A percentile compares a stretch with the other conserved stretches of the same genome.
phyloP scores from a whole-genome alignment of 1,140 invertebrate species.

The Hycleus cichorii region DNA sequence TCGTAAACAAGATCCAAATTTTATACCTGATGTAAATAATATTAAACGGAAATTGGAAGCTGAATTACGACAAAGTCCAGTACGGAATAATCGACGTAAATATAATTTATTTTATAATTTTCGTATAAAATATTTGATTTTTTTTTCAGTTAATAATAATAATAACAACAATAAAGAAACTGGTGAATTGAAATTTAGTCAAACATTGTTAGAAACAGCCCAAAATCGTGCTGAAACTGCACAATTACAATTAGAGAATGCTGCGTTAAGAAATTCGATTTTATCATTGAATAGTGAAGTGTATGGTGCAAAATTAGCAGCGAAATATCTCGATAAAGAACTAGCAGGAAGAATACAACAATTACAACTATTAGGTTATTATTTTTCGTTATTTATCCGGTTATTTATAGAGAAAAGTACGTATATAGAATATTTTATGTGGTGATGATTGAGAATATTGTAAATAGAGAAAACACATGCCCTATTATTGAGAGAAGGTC shows the following conservation, averaged over 20 bases:
- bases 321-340: slow-evolving; percentile 82
- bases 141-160: slow-evolving; percentile 11
- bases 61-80: slow-evolving; percentile 40
- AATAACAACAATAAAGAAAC: slow-evolving; percentile 9
- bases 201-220: slow-evolving; percentile 39
- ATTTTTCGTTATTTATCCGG: neutral
- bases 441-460: neutral
- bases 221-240: slow-evolving; percentile 56
- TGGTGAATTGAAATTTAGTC: slow-evolving; percentile 34
- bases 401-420: neutral
- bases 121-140: neutral
- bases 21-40: slow-evolving; percentile 37
- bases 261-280: slow-evolving; percentile 59
- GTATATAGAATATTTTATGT: no score
- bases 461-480: neutral
- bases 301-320: slow-evolving; percentile 72
- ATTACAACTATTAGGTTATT: slow-evolving; percentile 64
- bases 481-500: no score
- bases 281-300: slow-evolving; percentile 72
- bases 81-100: slow-evolving; percentile 22
- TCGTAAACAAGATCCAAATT: slow-evolving; percentile 39
- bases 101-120: neutral
- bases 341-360: slow-evolving; percentile 81
- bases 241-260: slow-evolving; percentile 62
- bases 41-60: slow-evolving; percentile 41